Percentiles rank a stretch among this genome's conserved stretches.
Evolutionary conservation across 2,113 vertebrate genomes (phyloP).

Genomic region (Taxidea taxus): DNA sequence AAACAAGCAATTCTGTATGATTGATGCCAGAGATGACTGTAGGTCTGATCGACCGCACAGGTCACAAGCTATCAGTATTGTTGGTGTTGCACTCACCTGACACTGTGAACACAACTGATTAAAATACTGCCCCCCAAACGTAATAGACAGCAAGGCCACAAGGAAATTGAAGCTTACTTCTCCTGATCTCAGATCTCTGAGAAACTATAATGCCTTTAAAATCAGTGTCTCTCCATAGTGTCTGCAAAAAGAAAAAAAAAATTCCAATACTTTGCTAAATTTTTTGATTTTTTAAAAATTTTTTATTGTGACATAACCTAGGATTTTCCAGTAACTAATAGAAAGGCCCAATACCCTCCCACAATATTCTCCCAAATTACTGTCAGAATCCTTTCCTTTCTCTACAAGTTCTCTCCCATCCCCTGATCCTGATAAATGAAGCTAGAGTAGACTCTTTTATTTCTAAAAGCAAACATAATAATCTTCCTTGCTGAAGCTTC

Average conservation of each 20-base stretch:
- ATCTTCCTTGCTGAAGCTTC: not conserved
- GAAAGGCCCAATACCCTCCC: not conserved
- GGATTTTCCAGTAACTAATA: not conserved
- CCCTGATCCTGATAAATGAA: not conserved
- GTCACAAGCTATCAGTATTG: not conserved
- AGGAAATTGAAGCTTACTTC: not conserved
- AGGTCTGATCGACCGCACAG: not conserved
- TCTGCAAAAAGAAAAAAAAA: not conserved
- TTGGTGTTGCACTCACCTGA: not conserved
- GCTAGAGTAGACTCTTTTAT: not conserved
- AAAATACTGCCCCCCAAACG: not conserved
- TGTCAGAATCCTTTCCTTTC: not conserved
- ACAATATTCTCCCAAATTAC: not conserved
- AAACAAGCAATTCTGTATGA: not conserved
- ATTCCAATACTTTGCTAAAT: not conserved
- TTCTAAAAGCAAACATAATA: not conserved
- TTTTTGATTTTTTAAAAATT: not conserved
- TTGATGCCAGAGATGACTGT: not conserved
- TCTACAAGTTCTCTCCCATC: not conserved
- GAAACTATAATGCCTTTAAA: not conserved
- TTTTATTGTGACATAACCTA: not conserved
- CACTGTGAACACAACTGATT: not conserved
- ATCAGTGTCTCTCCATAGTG: not conserved
- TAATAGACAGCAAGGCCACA: not conserved
- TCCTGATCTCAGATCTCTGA: not conserved